Percentiles rank a stretch among this genome's conserved stretches.
Conservation (phyloP, 2,888 invertebrate genomes). For the Metellina segmentata region DNA sequence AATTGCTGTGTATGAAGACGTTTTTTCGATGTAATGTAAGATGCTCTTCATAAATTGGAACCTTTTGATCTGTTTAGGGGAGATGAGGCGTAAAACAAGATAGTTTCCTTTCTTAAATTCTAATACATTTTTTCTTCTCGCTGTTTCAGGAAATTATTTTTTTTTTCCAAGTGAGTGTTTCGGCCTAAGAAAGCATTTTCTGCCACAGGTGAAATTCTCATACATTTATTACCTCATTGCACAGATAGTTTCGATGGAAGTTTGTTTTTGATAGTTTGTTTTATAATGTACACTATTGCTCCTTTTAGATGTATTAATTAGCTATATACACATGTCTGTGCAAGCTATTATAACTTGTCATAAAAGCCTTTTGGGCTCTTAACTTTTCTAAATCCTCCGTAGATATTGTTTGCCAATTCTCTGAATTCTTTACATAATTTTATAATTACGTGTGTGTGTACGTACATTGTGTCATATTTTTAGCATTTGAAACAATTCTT, state of each 20-base stretch:
- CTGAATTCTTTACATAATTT: too few relatives aligned
- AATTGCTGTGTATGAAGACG: slow-evolving; percentile 52
- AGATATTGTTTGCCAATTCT: too few relatives aligned
- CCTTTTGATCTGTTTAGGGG: slow-evolving; percentile 72
- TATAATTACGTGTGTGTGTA: too few relatives aligned
- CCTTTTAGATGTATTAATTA: not conserved
- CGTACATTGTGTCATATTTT: too few relatives aligned
- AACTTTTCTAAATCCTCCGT: too few relatives aligned
- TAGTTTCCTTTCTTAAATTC: slow-evolving; percentile 63
- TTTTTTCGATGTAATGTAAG: slow-evolving; percentile 64
- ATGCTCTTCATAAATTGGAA: slow-evolving; percentile 72
- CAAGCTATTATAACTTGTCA: too few relatives aligned
- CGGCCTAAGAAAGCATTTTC: slow-evolving; percentile 16
- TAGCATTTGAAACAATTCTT: too few relatives aligned
- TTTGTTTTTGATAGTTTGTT: not conserved
- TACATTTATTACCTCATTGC: slow-evolving; percentile 11
- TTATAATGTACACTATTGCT: not conserved
- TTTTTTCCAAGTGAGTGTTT: slow-evolving; percentile 15
- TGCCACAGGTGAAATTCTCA: slow-evolving; percentile 35
- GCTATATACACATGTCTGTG: not conserved
- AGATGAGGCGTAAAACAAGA: slow-evolving; percentile 50
- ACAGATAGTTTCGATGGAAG: not conserved
- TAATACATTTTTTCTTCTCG: slow-evolving; percentile 36
- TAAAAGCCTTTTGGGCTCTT: too few relatives aligned
- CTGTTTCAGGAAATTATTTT: slow-evolving; percentile 50